A percentile compares a stretch with the other conserved stretches of the same genome.
Conservation (phyloP, 2,113 vertebrate species). For the Boulengerochromis microlepis region DNA sequence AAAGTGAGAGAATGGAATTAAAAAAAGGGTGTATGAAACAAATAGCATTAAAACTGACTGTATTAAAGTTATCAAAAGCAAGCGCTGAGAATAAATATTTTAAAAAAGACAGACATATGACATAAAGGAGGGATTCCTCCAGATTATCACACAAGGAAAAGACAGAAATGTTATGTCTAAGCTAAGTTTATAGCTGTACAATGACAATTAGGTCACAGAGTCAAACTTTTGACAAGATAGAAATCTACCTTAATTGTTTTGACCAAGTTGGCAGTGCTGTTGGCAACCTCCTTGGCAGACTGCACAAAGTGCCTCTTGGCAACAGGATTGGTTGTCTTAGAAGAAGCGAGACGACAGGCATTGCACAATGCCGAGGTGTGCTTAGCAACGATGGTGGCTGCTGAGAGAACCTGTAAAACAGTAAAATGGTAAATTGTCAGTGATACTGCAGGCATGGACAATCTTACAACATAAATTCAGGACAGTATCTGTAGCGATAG, state of each 20-base stretch:
- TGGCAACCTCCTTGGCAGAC: conserved; percentile 97
- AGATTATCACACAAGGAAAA: not conserved
- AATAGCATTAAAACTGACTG: not conserved
- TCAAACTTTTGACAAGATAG: not conserved
- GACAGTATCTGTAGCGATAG: not conserved
- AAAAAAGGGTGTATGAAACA: not conserved
- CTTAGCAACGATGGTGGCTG: conserved; percentile 96
- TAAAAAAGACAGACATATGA: not conserved
- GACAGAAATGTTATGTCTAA: not conserved
- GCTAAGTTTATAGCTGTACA: not conserved
- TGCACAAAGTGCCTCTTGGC: conserved; percentile 98
- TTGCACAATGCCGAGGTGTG: conserved; percentile 97
- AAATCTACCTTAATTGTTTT: conserved; percentile 93
- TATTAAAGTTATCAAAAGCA: not conserved
- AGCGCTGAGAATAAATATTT: not conserved
- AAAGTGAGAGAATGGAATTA: not conserved
- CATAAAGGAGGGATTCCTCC: not conserved
- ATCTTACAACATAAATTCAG: not conserved
- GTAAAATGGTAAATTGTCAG: not conserved
- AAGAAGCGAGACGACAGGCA: conserved; percentile 93
- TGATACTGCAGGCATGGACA: not conserved
- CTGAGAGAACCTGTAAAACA: conserved; percentile 83
- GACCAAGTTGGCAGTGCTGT: conserved; percentile 96
- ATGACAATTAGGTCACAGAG: not conserved
- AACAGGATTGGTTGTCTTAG: conserved; percentile 90